Base-by-base conservation (phyloP, 2,888 invertebrate genomes). In the Chymomyza procnemis region DNA sequence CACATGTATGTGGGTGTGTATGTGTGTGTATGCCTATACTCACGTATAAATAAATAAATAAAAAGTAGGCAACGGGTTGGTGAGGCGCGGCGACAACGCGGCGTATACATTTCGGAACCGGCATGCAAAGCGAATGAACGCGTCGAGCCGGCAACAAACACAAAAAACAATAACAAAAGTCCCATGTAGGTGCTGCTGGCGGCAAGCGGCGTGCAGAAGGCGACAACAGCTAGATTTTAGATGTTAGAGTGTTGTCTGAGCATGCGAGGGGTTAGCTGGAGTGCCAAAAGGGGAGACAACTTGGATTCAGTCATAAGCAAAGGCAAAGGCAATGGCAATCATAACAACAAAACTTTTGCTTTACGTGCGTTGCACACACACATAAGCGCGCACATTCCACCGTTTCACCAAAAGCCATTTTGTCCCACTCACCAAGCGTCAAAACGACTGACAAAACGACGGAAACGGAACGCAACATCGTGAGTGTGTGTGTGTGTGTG, bases 351-450 rank as follows among this genome's bases (percentile, higher is more conserved):
- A 12, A 41, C 34, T 71, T 63, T 67, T 63, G 14, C 62, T 59
- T 71, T 71, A 41, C 63, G 22, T 26, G 22, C 66, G 56, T 46
- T 66, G 22, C 21, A 19, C 55, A 55, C 26, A 26, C 18, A 16
- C 50, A 50, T 4, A 14, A 0, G 9, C 18, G 18, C 50, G 16
- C 16, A 50, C 19, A 50, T 19, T 50, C 50, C 18, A 50, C 18
- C 50, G 50, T 19, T 50, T 50, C 50, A 19, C 19, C 18, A 50
- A 50, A 50, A 16, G 50, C 50, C 16, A 50, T 50, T 69, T 78
- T 81, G 83, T 83, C 81, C 83, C 80, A 81, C 81, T 81, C 76
- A 81, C 83, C 69, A 69, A n/a, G 16, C 18, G 50, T 14, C 18
- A 14, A 19, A 50, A 5, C 18, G 50, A 50, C 50, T 18, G 50